phyloP scores from a whole-genome alignment of 2,797 vertebrate species.

The Hippocampus kuda region DNA sequence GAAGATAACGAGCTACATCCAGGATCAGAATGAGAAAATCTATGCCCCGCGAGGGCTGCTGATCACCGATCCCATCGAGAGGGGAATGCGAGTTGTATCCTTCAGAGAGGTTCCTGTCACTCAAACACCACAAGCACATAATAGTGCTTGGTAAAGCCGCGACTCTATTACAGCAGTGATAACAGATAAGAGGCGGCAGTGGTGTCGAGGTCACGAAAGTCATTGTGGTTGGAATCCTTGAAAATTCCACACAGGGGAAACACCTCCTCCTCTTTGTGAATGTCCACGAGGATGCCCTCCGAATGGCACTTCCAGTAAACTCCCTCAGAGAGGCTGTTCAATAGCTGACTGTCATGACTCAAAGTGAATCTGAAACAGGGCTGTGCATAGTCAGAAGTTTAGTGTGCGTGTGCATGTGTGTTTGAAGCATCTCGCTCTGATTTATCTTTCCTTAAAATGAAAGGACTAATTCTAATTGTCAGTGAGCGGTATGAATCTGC shows the following conservation, averaged over 20 bases:
- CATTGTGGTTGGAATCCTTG: constrained; percentile 10
- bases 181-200: constrained; percentile 2
- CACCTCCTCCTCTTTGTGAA: constrained; percentile 12
- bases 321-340: constrained; percentile 18
- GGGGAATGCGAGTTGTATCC: constrained; percentile 98
- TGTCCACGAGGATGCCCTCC: constrained; percentile 23
- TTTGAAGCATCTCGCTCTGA: not conserved
- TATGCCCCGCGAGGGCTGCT: constrained; percentile 87
- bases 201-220: constrained; percentile 3
- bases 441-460: not conserved
- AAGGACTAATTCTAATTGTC: too few species aligned
- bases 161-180: not conserved
- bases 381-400: not conserved
- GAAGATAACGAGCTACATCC: constrained; percentile 92
- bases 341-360: constrained; percentile 8
- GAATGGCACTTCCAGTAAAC: constrained; percentile 18
- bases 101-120: constrained; percentile 39
- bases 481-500: too few species aligned
- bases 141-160: not conserved
- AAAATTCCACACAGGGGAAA: constrained; percentile 9
- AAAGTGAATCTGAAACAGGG: constrained; percentile 9
- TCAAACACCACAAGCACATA: not conserved
- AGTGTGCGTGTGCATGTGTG: not conserved
- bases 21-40: constrained; percentile 97
- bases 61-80: constrained; percentile 90